These are phyloP conservation scores for Kuschelorhynchus macadamiae DNA, from an alignment of 2,888 invertebrate species.

Conservation along the genomic window DNA sequence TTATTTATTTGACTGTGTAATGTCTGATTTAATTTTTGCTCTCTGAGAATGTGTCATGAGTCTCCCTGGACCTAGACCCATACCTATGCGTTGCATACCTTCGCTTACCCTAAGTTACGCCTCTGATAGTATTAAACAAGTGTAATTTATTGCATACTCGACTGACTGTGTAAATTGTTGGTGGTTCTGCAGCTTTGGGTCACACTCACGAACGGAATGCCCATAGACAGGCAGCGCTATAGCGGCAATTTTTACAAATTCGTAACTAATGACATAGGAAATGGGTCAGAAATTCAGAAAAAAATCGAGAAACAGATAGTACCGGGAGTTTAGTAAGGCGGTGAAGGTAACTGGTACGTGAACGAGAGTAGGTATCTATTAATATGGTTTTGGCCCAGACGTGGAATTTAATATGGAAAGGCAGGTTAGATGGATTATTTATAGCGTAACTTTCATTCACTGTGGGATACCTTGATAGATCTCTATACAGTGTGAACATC, in stretches of 20 bases:
- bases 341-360: conserved; percentile 22
- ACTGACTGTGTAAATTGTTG: conserved; percentile 36
- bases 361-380: conserved; percentile 6
- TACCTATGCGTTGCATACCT: too few relatives aligned
- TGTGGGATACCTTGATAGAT: not conserved
- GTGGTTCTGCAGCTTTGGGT: conserved; percentile 35
- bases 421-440: not conserved
- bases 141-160: conserved; percentile 40
- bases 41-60: too few relatives aligned
- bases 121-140: too few relatives aligned
- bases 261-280: conserved; percentile 33
- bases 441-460: not conserved
- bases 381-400: not conserved
- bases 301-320: conserved; percentile 13
- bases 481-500: too few relatives aligned
- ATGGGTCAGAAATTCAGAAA: conserved; percentile 31
- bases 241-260: conserved; percentile 30
- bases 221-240: too few relatives aligned
- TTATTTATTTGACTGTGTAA: too few relatives aligned
- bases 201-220: conserved; percentile 33
- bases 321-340: not conserved
- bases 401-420: conserved; percentile 1
- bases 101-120: too few relatives aligned
- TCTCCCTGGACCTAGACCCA: too few relatives aligned
- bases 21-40: too few relatives aligned